A percentile compares a stretch with the other conserved stretches of the same genome.
Evolutionary conservation across 2,113 vertebrate genomes (phyloP).

Genomic region (Melanocharis versteri): DNA sequence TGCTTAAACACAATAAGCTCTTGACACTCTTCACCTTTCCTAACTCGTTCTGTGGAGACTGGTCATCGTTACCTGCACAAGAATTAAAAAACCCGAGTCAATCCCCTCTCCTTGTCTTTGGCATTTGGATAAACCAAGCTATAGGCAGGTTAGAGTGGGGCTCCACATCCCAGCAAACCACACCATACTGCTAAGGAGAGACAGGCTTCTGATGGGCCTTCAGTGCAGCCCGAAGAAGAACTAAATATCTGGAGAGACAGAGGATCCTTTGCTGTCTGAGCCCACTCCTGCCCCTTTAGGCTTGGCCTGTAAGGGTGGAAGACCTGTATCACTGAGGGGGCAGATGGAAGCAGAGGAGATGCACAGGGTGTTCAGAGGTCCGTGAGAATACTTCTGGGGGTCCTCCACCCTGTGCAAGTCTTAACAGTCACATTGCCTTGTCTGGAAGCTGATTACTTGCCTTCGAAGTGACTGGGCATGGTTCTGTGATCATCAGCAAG

Average conservation of each 20-base stretch:
- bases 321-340: not conserved
- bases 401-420: not conserved
- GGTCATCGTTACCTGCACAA: not conserved
- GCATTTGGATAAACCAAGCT: conserved; percentile 51
- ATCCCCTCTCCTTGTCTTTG: conserved; percentile 55
- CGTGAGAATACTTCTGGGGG: not conserved
- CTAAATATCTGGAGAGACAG: not conserved
- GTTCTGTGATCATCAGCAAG: conserved; percentile 45
- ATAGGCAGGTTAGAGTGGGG: conserved; percentile 10
- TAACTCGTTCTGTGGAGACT: not conserved
- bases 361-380: not conserved
- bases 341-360: not conserved
- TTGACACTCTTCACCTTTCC: not conserved
- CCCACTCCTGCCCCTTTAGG: not conserved
- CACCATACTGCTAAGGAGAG: conserved; percentile 22
- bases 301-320: not conserved
- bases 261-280: not conserved
- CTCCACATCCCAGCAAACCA: conserved; percentile 1
- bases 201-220: not conserved
- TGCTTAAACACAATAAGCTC: not conserved
- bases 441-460: conserved; percentile 61
- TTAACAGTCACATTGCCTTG: conserved; percentile 58
- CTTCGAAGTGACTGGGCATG: conserved; percentile 35
- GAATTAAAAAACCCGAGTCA: not conserved
- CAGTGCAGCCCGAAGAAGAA: not conserved